Evolutionary conservation across 2,797 vertebrate species (phyloP).

Genomic region (Tadarida brasiliensis): DNA sequence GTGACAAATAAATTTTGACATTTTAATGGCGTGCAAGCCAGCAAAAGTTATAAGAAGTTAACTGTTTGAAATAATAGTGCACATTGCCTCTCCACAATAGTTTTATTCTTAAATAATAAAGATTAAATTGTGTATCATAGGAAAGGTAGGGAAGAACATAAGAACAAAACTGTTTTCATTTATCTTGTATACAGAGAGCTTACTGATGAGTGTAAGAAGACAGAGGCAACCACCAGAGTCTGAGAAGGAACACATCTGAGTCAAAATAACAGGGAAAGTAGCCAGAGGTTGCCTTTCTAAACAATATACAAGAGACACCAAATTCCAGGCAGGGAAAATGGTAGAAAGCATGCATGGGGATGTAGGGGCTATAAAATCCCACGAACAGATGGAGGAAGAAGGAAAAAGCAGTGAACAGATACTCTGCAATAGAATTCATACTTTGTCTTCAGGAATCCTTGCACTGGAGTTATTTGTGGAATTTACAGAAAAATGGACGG

Average conservation of each 20-base stretch:
- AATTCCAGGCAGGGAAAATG: not conserved
- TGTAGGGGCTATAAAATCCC: not conserved
- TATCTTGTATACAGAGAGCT: not conserved
- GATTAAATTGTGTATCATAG: not conserved
- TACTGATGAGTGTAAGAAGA: not conserved
- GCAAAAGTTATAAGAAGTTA: not conserved
- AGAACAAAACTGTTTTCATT: not conserved
- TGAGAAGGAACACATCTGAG: not conserved
- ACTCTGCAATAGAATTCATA: not conserved
- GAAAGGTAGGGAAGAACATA: not conserved
- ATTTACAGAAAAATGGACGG: not conserved
- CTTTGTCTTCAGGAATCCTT: not conserved
- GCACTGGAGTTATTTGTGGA: not conserved
- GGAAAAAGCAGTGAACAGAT: not conserved
- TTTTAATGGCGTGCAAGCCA: not conserved
- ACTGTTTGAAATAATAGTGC: not conserved
- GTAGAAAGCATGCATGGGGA: not conserved
- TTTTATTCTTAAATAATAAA: conserved; percentile 13
- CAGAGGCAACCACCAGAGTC: not conserved
- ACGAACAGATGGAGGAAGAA: not conserved
- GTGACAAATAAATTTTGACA: not conserved
- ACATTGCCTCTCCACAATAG: not conserved
- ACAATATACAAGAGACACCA: not conserved
- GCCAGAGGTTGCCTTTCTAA: not conserved
- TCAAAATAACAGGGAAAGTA: not conserved